Evolutionary conservation across 2,888 invertebrate genomes (phyloP), one percentile per base, ranked within the genome.

Genomic region (Drosophila prolongata): DNA sequence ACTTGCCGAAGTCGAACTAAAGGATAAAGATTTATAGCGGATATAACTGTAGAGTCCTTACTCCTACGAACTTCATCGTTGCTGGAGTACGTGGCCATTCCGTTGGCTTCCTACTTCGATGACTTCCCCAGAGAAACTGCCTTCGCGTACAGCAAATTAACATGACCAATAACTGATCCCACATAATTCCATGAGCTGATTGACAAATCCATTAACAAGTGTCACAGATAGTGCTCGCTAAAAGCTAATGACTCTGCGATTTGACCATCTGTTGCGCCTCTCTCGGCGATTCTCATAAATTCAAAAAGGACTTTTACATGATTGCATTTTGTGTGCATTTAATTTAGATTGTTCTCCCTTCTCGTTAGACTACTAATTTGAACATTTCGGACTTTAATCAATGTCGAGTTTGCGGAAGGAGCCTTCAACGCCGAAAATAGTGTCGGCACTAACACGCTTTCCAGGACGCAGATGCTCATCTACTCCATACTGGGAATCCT

Each of bases 1-100:
- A 90, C 49, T 78, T 69, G 65, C 91, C 90, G 40, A 88, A 91
- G 73, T 91, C 87, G 75, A 95, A 95, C 82, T 91, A n/a, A 11
- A 3, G n/a, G 8, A 6, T 0, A 60, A 24, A 10, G 1, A 6
- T 4, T 5, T 19, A 30, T 8, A 30, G 8, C 1, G 30, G 8
- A 30, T 6, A 30, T 30, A 6, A 2, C 30, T 47, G 14, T 9
- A 8, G 9, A 14, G 1, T 1, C 1, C 11, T 1, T 6, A 6
- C 6, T 43, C 0, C 2, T 37, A 62, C 75, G 37, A 54, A 84
- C 82, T 47, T 71, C 38, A 16, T 50, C 13, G 47, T 11, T 77
- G 34, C 14, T 54, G 0, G 10, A 49, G 14, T 38, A 64, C 27
- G 43, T 13, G n/a, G 49, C 27, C 86, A 85, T 87, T 42, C 14